Evolutionary conservation across 2,113 vertebrate genomes (phyloP), one percentile per base, ranked within the genome.

Genomic region (Phycodurus eques): DNA sequence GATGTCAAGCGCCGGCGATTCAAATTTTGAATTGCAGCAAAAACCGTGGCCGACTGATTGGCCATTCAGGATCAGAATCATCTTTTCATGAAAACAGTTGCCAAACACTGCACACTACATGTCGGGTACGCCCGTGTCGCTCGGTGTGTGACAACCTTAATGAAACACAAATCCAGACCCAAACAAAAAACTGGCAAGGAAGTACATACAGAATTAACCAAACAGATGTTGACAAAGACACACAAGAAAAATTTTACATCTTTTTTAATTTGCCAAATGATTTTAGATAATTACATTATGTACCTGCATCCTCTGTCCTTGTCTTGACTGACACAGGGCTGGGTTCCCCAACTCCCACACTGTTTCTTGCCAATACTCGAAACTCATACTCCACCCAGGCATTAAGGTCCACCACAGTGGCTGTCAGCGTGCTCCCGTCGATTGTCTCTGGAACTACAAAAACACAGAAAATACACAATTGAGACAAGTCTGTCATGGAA

Each of bases 361-460:
- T 94, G 93, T 97, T 98, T 88, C 81, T 94, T 84, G 95, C 95
- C 84, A 96, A 91, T 68, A 98, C 93, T 13, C 96, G 93, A 72
- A 98, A 98, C 88, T 98, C 95, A 69, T 96, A 98, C 89, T 98
- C 95, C 81, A 98, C 95, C 96, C 96, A 97, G 15, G 96, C 95
- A 35, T 95, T 98, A 80, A 98, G 92, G 80, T 97, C 96, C 44
- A 97, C 95, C 4, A 95, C 94, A 0, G 95, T 95, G 61, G 95
- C 92, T 2, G 94, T 95, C 84, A 92, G 85, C 0, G 93, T 95
- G 81, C 87, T 95, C 14, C 96, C 95, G 67, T 94, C 86, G 0
- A 97, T 95, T 76, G 92, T 73, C 20, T 95, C 95, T 0, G 96
- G 96, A 79, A 96, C 96, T 98, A 61, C 6, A 54, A 57, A 73